Conservation (phyloP, 2,797 vertebrate species). For the Ambastaia sidthimunki region DNA sequence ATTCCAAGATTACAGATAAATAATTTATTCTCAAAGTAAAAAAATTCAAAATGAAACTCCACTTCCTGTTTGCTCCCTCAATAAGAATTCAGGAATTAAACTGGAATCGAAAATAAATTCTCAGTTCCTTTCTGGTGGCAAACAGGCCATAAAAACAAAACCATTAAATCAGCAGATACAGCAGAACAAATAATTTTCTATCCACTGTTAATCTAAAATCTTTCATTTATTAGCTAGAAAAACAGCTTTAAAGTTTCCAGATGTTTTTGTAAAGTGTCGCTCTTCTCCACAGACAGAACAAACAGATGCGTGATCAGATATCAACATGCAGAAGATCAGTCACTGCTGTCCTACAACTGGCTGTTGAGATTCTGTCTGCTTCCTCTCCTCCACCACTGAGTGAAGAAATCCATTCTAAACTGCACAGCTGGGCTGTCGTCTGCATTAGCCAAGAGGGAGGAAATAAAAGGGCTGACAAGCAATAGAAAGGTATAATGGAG, state of each 20-base stretch:
- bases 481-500: slow-evolving; percentile 24
- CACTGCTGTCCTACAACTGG: neutral
- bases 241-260: slow-evolving; percentile 4
- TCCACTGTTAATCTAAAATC: neutral
- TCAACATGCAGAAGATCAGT: neutral
- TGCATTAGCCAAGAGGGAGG: slow-evolving; percentile 33
- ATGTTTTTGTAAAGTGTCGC: neutral
- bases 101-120: too few species aligned
- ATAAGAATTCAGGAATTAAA: too few species aligned
- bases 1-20: too few species aligned
- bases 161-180: neutral
- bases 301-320: slow-evolving; percentile 23
- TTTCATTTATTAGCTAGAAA: neutral
- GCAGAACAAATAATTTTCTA: neutral
- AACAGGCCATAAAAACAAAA: neutral
- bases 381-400: slow-evolving; percentile 33
- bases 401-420: slow-evolving; percentile 24
- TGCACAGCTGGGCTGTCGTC: slow-evolving; percentile 44
- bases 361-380: slow-evolving; percentile 32
- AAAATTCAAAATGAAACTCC: too few species aligned
- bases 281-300: slow-evolving; percentile 14
- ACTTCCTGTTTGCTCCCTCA: too few species aligned
- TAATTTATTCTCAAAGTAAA: too few species aligned
- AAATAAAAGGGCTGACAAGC: slow-evolving; percentile 28
- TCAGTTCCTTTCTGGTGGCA: neutral